Conservation (phyloP, 2,888 invertebrate genomes). For the Frankliniella fusca region DNA sequence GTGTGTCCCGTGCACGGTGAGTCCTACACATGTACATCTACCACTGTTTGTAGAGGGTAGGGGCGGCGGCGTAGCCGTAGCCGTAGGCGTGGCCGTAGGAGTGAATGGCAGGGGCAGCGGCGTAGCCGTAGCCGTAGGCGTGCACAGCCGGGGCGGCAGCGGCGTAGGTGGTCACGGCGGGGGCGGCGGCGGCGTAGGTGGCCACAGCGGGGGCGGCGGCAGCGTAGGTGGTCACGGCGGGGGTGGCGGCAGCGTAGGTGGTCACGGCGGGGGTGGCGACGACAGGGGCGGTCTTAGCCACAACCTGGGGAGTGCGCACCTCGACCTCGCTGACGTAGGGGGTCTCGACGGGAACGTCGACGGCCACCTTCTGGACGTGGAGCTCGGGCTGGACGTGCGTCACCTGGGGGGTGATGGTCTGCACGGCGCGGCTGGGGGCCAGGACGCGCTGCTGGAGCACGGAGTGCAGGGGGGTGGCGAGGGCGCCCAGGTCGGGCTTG, state of each 20-base stretch:
- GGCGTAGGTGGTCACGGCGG: slow-evolving; percentile 4
- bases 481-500: slow-evolving; percentile 43
- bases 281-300: slow-evolving; percentile 39
- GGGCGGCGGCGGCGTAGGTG: neutral
- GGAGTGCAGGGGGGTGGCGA: slow-evolving; percentile 41
- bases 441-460: slow-evolving; percentile 42
- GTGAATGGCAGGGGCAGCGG: neutral
- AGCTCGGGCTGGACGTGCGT: slow-evolving; percentile 45
- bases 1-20: neutral
- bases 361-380: slow-evolving; percentile 42
- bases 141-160: neutral
- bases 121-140: neutral
- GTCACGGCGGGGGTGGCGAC: slow-evolving; percentile 31
- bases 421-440: slow-evolving; percentile 45
- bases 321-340: slow-evolving; percentile 42
- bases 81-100: neutral
- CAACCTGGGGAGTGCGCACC: slow-evolving; percentile 39
- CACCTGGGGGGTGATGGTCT: slow-evolving; percentile 45
- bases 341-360: slow-evolving; percentile 41
- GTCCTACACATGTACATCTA: neutral
- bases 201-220: slow-evolving; percentile 7
- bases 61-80: neutral
- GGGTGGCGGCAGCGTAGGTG: slow-evolving; percentile 10
- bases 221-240: neutral
- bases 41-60: neutral